These are phyloP conservation scores for Rhinoptilus africanus DNA, from an alignment of 2,113 vertebrate species.

Conservation along the genomic window DNA sequence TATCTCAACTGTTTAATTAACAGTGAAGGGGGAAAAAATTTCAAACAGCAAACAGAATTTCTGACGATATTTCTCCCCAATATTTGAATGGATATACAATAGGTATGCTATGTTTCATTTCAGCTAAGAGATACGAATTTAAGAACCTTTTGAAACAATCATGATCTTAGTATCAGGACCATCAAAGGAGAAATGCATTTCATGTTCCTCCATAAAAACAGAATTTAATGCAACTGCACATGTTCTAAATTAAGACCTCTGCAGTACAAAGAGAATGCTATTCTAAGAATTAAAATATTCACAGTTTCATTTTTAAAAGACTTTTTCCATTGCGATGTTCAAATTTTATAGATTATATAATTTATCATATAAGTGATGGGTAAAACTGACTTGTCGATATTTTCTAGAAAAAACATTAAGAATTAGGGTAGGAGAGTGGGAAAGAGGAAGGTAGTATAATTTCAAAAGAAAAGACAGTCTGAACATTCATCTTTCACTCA, in stretches of 20 bases:
- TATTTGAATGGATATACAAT: not conserved
- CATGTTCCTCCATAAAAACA: not conserved
- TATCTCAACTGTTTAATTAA: not conserved
- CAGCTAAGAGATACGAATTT: not conserved
- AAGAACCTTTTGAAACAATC: not conserved
- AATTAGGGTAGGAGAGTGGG: not conserved
- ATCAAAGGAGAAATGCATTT: not conserved
- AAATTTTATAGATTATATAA: not conserved
- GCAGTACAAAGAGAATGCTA: not conserved
- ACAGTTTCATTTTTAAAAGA: not conserved
- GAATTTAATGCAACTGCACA: not conserved
- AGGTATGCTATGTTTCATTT: not conserved
- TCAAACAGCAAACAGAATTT: not conserved
- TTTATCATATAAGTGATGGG: not conserved
- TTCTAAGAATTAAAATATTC: not conserved
- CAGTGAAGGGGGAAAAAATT: fast-evolving
- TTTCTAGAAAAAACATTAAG: not conserved
- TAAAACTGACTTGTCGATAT: not conserved
- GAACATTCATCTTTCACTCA: not conserved
- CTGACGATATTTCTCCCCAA: not conserved
- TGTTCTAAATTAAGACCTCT: not conserved
- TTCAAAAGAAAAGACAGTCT: not conserved
- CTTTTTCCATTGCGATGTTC: not conserved
- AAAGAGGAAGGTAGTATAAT: not conserved
- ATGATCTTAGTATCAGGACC: not conserved